A percentile compares a stretch with the other conserved stretches of the same genome.
Evolutionary conservation across 1,140 invertebrate genomes (phyloP).

Genomic region (Zaprionus camerounensis): DNA sequence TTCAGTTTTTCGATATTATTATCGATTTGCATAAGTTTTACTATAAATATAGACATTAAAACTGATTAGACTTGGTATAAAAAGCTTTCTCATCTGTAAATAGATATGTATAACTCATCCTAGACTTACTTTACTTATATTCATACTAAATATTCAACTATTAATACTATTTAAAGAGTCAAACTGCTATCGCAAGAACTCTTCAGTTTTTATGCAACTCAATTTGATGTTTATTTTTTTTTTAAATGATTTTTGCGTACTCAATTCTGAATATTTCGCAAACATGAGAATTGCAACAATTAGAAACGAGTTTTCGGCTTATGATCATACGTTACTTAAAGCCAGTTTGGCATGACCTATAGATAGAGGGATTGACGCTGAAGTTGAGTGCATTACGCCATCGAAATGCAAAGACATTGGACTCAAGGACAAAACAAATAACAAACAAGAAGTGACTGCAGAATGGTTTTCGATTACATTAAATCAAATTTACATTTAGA

Average conservation of each 20-base stretch:
- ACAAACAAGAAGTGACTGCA: conserved; percentile 18
- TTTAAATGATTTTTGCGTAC: not conserved
- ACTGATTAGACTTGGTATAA: too few relatives aligned
- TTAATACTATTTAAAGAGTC: not conserved
- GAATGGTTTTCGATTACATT: conserved; percentile 61
- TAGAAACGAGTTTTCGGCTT: conserved; percentile 28
- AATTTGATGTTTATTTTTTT: not conserved
- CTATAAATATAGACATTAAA: too few relatives aligned
- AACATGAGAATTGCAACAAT: conserved; percentile 6
- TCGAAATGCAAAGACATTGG: conserved; percentile 34
- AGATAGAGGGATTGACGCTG: not conserved
- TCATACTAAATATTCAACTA: not conserved
- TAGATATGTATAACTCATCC: not conserved
- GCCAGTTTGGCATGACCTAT: conserved; percentile 27
- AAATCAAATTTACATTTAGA: conserved; percentile 65
- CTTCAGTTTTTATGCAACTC: not conserved
- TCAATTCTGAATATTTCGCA: conserved; percentile 5
- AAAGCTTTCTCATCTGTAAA: not conserved
- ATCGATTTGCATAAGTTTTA: too few relatives aligned
- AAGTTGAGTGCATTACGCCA: conserved; percentile 32
- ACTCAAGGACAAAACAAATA: conserved; percentile 30
- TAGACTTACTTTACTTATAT: too few relatives aligned
- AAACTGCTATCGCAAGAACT: not conserved
- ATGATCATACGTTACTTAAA: conserved; percentile 6
- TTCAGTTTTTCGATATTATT: too few relatives aligned